phyloP scores from a whole-genome alignment of 1,140 invertebrate genomes.

The Drosophila fuyamai region DNA sequence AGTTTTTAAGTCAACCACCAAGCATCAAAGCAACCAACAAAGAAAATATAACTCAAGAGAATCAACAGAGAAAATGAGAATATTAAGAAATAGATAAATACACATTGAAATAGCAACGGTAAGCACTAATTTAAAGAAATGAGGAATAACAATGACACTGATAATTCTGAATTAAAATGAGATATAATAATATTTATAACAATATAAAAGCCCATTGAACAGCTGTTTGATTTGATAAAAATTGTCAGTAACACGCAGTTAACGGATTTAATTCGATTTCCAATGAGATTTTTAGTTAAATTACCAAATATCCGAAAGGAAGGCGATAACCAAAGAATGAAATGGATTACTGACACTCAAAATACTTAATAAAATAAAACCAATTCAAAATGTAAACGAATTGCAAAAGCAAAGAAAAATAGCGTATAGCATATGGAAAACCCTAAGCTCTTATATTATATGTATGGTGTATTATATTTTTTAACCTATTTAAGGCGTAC shows the following conservation, averaged over 20 bases:
- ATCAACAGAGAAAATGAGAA: constrained; percentile 42
- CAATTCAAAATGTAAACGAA: constrained; percentile 25
- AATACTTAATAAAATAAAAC: constrained; percentile 4
- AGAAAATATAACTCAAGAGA: constrained; percentile 53
- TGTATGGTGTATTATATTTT: constrained; percentile 84
- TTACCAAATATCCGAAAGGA: constrained; percentile 64
- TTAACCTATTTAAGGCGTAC: constrained; percentile 79
- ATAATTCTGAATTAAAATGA: constrained; percentile 5
- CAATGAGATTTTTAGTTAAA: constrained; percentile 56
- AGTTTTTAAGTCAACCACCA: constrained; percentile 81
- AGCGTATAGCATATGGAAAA: constrained; percentile 68
- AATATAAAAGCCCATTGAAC: constrained; percentile 40
- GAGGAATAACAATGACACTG: constrained; percentile 32
- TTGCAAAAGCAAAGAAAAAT: constrained; percentile 40
- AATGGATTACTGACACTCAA: constrained; percentile 19
- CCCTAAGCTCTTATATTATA: constrained; percentile 78
- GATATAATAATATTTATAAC: constrained; percentile 9
- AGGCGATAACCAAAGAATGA: constrained; percentile 26
- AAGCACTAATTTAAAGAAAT: constrained; percentile 48
- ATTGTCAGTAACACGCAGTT: constrained; percentile 25
- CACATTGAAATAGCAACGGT: constrained; percentile 59
- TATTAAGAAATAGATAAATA: constrained; percentile 61
- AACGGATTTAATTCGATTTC: constrained; percentile 24
- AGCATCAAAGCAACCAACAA: constrained; percentile 54
- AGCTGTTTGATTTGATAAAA: constrained; percentile 53